Evolutionary conservation across 2,797 vertebrate species (phyloP).

Genomic region (Bradypodion pumilum): DNA sequence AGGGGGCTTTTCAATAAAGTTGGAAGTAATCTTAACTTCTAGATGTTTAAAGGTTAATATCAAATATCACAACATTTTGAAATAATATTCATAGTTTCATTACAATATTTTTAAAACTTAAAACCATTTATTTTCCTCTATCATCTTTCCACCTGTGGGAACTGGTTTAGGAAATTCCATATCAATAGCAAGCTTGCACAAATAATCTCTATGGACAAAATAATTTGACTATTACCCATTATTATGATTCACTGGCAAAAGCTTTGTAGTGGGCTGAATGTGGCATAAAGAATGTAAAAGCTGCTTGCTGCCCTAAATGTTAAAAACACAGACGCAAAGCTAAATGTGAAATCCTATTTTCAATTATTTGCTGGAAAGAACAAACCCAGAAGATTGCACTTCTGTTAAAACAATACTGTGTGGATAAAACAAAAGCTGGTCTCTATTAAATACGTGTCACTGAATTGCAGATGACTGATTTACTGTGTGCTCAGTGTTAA

Average conservation of each 20-base stretch:
- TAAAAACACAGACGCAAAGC: constrained; percentile 8
- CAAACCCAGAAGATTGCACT: constrained; percentile 35
- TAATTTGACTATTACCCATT: not conserved
- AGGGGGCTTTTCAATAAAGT: not conserved
- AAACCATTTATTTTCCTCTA: not conserved
- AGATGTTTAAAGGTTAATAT: not conserved
- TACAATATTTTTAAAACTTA: not conserved
- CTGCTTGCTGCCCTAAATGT: not conserved
- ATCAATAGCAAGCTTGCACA: not conserved
- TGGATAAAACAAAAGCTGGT: constrained; percentile 23
- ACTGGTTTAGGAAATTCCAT: not conserved
- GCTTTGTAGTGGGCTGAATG: not conserved
- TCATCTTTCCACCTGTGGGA: not conserved
- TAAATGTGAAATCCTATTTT: constrained; percentile 23
- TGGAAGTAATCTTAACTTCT: not conserved
- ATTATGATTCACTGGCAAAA: constrained; percentile 19
- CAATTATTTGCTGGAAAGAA: constrained; percentile 34
- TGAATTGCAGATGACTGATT: not conserved
- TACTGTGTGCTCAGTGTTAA: constrained; percentile 15
- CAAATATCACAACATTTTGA: not conserved
- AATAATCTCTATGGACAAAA: not conserved
- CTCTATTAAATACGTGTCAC: constrained; percentile 14
- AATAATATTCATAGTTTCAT: not conserved
- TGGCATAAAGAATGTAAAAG: not conserved
- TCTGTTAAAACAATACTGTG: constrained; percentile 22